A percentile compares a stretch with the other conserved stretches of the same genome.
Evolutionary conservation across 1,140 invertebrate genomes (phyloP).

Genomic region (Ridgeia piscesae): DNA sequence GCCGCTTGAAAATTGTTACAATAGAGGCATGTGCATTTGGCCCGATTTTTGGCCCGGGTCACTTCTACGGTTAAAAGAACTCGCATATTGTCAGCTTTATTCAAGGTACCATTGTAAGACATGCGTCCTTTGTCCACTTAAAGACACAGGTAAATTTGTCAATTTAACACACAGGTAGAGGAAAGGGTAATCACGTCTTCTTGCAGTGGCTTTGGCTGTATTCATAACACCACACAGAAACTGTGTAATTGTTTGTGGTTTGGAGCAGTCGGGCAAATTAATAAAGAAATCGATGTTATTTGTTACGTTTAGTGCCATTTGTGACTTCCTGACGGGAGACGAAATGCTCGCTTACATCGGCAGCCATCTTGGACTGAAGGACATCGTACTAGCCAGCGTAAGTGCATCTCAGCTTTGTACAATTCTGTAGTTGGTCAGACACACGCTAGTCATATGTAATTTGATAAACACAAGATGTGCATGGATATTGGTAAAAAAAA

Average conservation of each 20-base stretch:
- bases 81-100: background rate
- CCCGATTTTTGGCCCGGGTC: too few relatives aligned
- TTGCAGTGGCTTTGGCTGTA: background rate
- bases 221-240: background rate
- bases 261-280: background rate
- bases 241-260: background rate
- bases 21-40: too few relatives aligned
- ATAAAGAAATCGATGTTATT: constrained; percentile 3
- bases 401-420: constrained; percentile 41
- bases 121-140: background rate
- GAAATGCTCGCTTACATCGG: constrained; percentile 71
- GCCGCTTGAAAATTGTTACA: too few relatives aligned
- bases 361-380: constrained; percentile 74
- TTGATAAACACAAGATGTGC: background rate
- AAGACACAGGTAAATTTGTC: background rate
- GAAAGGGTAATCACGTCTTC: background rate
- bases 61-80: too few relatives aligned
- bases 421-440: constrained; percentile 9
- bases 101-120: background rate
- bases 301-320: constrained; percentile 55
- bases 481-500: background rate
- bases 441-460: background rate
- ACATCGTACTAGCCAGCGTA: constrained; percentile 77
- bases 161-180: background rate
- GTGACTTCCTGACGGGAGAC: constrained; percentile 69